Evolutionary conservation across 2,797 vertebrate species (phyloP).

Genomic region (Decapterus maruadsi): DNA sequence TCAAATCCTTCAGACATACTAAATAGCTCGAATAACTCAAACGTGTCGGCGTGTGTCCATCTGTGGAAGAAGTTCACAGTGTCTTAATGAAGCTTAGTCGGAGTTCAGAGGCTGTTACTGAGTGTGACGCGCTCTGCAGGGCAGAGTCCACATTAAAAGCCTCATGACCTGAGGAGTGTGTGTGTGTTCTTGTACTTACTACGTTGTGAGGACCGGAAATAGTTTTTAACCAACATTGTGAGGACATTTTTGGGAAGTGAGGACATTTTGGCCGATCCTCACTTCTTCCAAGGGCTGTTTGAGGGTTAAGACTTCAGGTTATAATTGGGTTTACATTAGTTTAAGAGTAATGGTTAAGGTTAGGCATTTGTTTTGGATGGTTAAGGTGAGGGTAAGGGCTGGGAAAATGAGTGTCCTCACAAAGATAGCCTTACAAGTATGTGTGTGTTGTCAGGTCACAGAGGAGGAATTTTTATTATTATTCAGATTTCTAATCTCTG

Average conservation of each 20-base stretch:
- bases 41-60: conserved; percentile 5
- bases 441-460: background rate
- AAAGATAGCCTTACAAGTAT: background rate
- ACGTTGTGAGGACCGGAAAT: too few relatives aligned
- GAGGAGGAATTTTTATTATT: too few relatives aligned
- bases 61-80: background rate
- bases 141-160: conserved; percentile 23
- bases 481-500: background rate
- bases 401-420: too few relatives aligned
- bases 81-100: conserved; percentile 41
- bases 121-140: conserved; percentile 5
- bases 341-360: too few relatives aligned
- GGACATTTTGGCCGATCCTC: too few relatives aligned
- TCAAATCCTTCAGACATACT: background rate
- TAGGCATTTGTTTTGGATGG: too few relatives aligned
- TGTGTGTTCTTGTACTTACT: background rate
- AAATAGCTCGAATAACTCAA: background rate
- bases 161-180: background rate
- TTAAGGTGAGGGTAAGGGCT: too few relatives aligned
- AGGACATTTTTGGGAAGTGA: too few relatives aligned
- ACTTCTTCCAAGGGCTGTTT: too few relatives aligned
- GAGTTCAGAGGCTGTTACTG: conserved; percentile 26
- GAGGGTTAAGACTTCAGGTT: too few relatives aligned
- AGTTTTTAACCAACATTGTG: too few relatives aligned
- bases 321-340: too few relatives aligned